Conservation (phyloP, 92 coral and sea anemone genomes). For the Ricordea florida region DNA sequence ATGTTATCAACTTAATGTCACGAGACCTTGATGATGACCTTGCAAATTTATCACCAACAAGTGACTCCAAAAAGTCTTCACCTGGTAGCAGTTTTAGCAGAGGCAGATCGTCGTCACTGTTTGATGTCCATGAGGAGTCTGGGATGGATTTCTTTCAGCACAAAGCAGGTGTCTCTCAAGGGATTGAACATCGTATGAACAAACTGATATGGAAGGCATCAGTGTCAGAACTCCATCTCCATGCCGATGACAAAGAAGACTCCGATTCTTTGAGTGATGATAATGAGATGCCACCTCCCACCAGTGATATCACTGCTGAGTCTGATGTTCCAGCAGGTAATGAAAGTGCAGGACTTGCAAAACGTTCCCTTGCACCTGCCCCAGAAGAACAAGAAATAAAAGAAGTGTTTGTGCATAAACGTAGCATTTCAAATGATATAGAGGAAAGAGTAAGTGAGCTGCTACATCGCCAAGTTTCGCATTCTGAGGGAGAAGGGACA, state of each 20-base stretch:
- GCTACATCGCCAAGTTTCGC: constrained; percentile 54
- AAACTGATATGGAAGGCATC: constrained; percentile 68
- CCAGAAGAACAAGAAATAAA: not conserved
- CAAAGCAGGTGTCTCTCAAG: constrained; percentile 74
- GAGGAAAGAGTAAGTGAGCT: constrained; percentile 74
- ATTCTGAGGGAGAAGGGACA: constrained; percentile 14
- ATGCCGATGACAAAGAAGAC: constrained; percentile 17
- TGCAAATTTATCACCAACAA: constrained; percentile 6
- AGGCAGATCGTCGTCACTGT: constrained; percentile 64
- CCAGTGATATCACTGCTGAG: too few relatives aligned
- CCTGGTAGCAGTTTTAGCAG: constrained; percentile 19
- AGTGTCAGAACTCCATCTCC: constrained; percentile 51
- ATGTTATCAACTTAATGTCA: constrained; percentile 53
- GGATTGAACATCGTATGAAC: constrained; percentile 79
- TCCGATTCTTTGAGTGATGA: constrained; percentile 33
- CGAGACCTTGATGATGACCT: not conserved
- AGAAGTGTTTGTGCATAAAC: constrained; percentile 22
- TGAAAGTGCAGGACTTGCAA: too few relatives aligned
- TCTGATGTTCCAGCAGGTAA: too few relatives aligned
- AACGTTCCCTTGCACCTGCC: too few relatives aligned
- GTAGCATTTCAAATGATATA: constrained; percentile 74
- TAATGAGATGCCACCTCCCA: too few relatives aligned
- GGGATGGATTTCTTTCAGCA: constrained; percentile 51
- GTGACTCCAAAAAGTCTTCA: constrained; percentile 15
- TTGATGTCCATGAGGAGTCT: constrained; percentile 54